Evolutionary conservation across 2,797 vertebrate species (phyloP).

Genomic region (Pagetopsis macropterus): DNA sequence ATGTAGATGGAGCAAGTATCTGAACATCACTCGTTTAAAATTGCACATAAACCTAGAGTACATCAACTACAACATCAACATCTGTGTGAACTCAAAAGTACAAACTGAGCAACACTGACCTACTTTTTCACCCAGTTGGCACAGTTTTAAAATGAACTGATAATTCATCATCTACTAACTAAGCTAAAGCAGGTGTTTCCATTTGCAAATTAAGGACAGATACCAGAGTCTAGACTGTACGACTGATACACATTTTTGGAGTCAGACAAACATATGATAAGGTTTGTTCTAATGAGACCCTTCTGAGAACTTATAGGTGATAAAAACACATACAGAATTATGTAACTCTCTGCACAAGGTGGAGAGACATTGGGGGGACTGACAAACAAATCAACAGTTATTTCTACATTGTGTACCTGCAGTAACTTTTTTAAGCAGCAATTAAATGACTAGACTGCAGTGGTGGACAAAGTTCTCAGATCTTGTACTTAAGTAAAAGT

Average conservation of each 20-base stretch:
- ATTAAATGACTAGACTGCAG: background rate
- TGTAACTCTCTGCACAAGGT: background rate
- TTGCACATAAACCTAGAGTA: background rate
- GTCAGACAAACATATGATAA: background rate
- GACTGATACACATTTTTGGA: too few relatives aligned
- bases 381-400: background rate
- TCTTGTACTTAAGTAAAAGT: too few relatives aligned
- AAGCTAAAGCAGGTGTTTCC: too few relatives aligned
- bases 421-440: background rate
- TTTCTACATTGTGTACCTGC: background rate
- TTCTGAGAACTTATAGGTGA: background rate
- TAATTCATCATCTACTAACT: background rate
- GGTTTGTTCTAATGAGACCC: too few relatives aligned
- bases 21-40: background rate
- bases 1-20: background rate
- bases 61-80: background rate
- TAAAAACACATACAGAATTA: background rate
- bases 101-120: constrained; percentile 14
- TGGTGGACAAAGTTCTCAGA: too few relatives aligned
- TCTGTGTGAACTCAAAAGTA: background rate
- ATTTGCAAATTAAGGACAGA: too few relatives aligned
- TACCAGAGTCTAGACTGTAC: too few relatives aligned
- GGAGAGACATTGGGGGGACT: too few relatives aligned
- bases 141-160: background rate
- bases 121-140: background rate